Evolutionary conservation across 2,888 invertebrate species (phyloP).

Genomic region (Phania funesta): DNA sequence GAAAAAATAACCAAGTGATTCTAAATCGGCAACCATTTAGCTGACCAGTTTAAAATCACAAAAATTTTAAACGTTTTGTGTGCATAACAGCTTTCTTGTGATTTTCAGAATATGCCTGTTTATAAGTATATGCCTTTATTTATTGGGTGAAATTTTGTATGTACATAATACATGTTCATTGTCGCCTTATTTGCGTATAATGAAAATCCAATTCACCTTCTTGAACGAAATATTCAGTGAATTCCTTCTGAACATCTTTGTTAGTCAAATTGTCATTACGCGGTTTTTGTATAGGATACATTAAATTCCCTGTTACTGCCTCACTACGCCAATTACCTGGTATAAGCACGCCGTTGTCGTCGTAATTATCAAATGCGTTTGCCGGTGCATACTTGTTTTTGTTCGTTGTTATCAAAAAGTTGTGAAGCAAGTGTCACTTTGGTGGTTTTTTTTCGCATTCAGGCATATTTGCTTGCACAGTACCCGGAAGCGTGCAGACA

Average conservation of each 20-base stretch:
- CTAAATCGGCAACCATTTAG: neutral
- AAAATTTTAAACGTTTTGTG: neutral
- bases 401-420: constrained; percentile 23
- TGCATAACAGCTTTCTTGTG: neutral
- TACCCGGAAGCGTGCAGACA: neutral
- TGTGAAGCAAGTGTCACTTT: constrained; percentile 11
- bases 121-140: neutral
- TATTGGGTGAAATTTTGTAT: neutral
- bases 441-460: neutral
- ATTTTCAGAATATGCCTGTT: neutral
- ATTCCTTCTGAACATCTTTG: constrained; percentile 30
- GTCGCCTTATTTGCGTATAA: constrained; percentile 10
- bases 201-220: constrained; percentile 39
- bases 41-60: neutral
- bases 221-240: constrained; percentile 14
- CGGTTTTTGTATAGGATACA: constrained; percentile 3
- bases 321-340: constrained; percentile 14
- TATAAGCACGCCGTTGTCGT: constrained; percentile 6
- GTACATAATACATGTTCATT: neutral
- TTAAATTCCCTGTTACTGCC: neutral
- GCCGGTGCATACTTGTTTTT: constrained; percentile 11
- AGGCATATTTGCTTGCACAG: neutral
- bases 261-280: neutral
- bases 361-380: constrained; percentile 22
- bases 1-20: neutral